Conservation (phyloP, 2,113 vertebrate species). For the Pyrgilauda ruficollis region DNA sequence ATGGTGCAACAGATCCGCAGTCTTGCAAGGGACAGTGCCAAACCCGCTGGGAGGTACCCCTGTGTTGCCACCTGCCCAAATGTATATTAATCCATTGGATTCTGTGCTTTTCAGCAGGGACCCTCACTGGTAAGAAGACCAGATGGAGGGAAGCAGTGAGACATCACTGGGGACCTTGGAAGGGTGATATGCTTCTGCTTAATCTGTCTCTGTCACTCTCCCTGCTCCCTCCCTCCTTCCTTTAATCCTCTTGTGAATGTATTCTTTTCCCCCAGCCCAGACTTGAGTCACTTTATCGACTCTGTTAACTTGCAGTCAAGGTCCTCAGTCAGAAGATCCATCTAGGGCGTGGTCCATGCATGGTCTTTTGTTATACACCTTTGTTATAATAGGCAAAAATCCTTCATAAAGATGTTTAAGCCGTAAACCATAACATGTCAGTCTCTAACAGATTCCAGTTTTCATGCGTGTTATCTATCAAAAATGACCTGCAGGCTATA, state of each 20-base stretch:
- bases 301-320: fast-evolving
- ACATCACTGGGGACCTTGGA: fast-evolving
- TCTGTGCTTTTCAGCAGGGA: not conserved
- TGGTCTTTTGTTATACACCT: not conserved
- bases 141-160: not conserved
- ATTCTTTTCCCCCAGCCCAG: not conserved
- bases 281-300: not conserved
- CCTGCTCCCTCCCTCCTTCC: not conserved
- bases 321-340: not conserved
- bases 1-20: not conserved
- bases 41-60: fast-evolving
- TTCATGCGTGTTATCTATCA: not conserved
- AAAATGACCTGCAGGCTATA: not conserved
- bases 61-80: not conserved
- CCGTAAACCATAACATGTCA: not conserved
- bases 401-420: not conserved
- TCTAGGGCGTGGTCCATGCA: not conserved
- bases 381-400: not conserved
- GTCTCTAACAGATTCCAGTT: not conserved
- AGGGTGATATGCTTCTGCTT: not conserved
- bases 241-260: not conserved
- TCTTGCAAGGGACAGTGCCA: not conserved
- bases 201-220: not conserved
- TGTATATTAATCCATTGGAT: fast-evolving
- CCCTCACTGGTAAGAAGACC: not conserved